Evolutionary conservation across 2,113 vertebrate species (phyloP).

Genomic region (Sciurus niger): DNA sequence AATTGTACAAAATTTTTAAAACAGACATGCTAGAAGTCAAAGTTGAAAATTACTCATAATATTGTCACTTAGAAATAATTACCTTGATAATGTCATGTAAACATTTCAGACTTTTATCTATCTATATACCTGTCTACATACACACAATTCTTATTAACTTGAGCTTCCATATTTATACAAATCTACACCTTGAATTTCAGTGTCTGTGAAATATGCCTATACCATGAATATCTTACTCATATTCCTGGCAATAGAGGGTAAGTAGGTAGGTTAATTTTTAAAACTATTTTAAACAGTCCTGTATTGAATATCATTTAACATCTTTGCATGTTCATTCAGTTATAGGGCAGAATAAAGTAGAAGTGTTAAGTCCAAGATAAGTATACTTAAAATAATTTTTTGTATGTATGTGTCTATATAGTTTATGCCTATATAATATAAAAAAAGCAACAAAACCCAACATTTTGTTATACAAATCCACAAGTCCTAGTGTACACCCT

Average conservation of each 20-base stretch:
- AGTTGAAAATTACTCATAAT: slow-evolving; percentile 11
- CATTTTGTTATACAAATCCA: background rate
- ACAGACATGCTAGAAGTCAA: background rate
- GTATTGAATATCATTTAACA: background rate
- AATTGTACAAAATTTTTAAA: slow-evolving; percentile 19
- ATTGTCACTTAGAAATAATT: background rate
- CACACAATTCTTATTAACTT: background rate
- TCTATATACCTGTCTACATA: background rate
- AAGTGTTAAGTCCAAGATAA: slow-evolving; percentile 14
- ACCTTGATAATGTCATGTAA: background rate
- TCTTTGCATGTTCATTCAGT: background rate
- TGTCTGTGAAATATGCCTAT: background rate
- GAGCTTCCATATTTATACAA: background rate
- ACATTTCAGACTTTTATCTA: slow-evolving; percentile 4
- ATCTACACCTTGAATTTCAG: slow-evolving; percentile 14
- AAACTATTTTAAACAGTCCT: background rate
- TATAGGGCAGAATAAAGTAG: background rate
- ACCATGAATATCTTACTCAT: background rate
- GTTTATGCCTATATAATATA: background rate
- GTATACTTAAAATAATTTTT: background rate
- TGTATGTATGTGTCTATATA: background rate
- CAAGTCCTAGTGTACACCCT: background rate
- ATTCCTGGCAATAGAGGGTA: background rate
- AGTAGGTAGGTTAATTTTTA: background rate
- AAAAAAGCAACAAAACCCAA: slow-evolving; percentile 20